Conservation (phyloP, 2,113 vertebrate genomes). For the Platycercus adscitus region DNA sequence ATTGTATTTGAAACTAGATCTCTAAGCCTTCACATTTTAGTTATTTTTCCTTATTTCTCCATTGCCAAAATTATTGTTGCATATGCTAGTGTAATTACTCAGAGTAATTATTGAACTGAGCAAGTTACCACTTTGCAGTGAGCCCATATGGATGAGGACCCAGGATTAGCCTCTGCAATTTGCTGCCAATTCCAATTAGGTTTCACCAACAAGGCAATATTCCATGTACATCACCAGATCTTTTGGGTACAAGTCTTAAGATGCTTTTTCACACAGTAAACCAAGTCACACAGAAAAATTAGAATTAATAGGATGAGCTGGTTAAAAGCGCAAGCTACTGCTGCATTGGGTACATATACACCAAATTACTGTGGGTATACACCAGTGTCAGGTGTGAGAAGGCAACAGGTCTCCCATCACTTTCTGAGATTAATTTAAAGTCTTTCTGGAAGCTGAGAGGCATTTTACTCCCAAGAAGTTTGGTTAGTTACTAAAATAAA, state of each 20-base stretch:
- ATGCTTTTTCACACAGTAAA: background rate
- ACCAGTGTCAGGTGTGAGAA: background rate
- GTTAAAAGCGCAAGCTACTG: background rate
- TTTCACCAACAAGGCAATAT: background rate
- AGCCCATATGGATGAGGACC: background rate
- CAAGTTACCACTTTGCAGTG: background rate
- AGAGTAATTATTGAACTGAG: background rate
- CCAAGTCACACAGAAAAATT: background rate
- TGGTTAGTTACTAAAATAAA: background rate
- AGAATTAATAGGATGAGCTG: background rate
- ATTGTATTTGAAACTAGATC: background rate
- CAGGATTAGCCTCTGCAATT: no score
- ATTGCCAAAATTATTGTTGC: background rate
- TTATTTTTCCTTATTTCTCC: background rate
- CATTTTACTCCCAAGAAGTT: background rate
- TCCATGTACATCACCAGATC: background rate
- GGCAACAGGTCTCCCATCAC: background rate
- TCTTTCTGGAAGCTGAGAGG: background rate
- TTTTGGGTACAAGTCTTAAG: background rate
- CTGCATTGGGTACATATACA: background rate
- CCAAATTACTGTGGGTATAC: background rate
- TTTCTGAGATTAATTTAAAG: background rate
- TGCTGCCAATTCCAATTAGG: background rate
- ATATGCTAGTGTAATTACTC: background rate
- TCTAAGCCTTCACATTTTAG: background rate